Base-by-base conservation (phyloP, 2,113 vertebrate species). In the Xiphophorus hellerii region DNA sequence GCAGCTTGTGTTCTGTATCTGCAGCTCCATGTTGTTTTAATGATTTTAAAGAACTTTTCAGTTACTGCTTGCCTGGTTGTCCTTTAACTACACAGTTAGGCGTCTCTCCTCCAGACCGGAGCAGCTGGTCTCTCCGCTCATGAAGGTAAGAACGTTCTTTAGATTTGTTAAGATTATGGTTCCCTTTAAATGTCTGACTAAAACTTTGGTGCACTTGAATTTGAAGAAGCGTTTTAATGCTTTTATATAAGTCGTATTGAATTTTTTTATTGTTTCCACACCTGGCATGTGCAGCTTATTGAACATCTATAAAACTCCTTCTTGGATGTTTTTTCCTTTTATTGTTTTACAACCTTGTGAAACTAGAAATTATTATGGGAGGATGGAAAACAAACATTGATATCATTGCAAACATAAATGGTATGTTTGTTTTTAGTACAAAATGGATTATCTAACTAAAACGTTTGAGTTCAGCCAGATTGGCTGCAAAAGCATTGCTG, bases 71-170 rank as follows among this genome's bases (percentile, higher is more conserved):
- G n/a, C 31, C 31, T 77, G 61, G 73, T 82, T 84, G 71, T 37
- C 12, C 31, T 77, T 78, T 71, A 78, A 86, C 81, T 66, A 15
- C 11, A 61, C 64, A 22, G 37, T 81, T 66, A 65, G 63, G 6
- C 29, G 73, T 73, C 29, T 0, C 8, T 0, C 0, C 28, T 29
- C 1, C 13, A 25, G 9, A 2, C 62, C 62, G 3, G 37, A 27
- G 17, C 2, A 25, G 22, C 17, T 12, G 22, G 8, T 4, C 4
- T 10, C 0, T 2, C 11, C 29, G 71, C 15, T 5, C 25, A 48
- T 3, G 17, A 62, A 37, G 69, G 82, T 72, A 72, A 62, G 77
- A 81, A 51, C 31, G 14, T 22, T 2, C n/a, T n/a, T 10, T 10
- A n/a, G 20, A n/a, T 58, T 58, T 58, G 2, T 58, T 3, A 58